These are phyloP conservation scores for Phalera bucephala DNA, from an alignment of 2,888 invertebrate species.

Conservation along the genomic window DNA sequence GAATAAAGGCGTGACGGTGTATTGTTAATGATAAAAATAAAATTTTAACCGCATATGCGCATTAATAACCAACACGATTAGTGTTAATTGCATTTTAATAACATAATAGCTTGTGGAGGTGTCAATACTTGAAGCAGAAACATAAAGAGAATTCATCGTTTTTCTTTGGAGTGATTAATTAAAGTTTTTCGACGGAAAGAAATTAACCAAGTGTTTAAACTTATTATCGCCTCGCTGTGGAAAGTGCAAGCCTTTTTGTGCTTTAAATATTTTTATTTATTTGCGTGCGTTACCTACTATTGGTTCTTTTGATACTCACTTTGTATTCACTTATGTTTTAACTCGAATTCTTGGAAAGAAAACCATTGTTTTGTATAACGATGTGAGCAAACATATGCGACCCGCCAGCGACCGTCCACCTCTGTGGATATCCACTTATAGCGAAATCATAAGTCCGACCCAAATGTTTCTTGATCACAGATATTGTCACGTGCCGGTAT, in stretches of 20 bases:
- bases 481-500: no score
- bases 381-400: no score
- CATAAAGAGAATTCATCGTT: conserved; percentile 5
- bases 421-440: no score
- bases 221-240: conserved; percentile 2
- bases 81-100: neutral
- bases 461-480: no score
- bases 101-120: conserved; percentile 3
- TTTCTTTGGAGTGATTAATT: conserved; percentile 15
- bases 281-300: conserved; percentile 12
- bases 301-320: conserved; percentile 11
- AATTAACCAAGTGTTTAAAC: conserved; percentile 9
- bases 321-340: neutral
- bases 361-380: no score
- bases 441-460: no score
- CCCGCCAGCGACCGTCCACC: no score
- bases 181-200: conserved; percentile 9
- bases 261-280: conserved; percentile 16
- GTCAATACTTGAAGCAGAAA: conserved; percentile 4
- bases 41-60: no score
- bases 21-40: no score
- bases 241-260: conserved; percentile 3
- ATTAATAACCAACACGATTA: no score
- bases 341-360: neutral
- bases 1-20: no score